Evolutionary conservation across 2,888 invertebrate species (phyloP).

Genomic region (Panopea generosa): DNA sequence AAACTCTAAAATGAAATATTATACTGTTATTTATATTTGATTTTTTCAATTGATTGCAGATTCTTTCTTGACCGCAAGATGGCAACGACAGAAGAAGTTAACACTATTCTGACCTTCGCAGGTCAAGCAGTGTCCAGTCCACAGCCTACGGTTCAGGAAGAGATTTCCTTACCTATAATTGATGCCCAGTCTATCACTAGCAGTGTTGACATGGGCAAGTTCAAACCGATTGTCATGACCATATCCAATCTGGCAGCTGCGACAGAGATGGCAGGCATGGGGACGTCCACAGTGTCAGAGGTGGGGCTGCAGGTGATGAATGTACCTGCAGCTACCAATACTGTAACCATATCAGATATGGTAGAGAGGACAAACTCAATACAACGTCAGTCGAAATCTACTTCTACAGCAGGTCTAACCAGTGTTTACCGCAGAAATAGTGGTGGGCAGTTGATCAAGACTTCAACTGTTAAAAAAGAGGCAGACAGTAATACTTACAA

Average conservation of each 20-base stretch:
- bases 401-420: no score
- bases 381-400: not conserved
- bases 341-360: conserved; percentile 4
- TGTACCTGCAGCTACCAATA: not conserved
- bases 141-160: not conserved
- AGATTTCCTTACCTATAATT: not conserved
- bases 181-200: conserved; percentile 4
- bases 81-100: conserved; percentile 32
- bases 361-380: conserved; percentile 9
- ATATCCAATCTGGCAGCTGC: conserved; percentile 40
- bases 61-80: conserved; percentile 6
- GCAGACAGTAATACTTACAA: no score
- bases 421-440: no score
- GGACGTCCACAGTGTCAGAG: no score
- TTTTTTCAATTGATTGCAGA: not conserved
- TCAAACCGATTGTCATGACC: conserved; percentile 49
- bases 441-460: no score
- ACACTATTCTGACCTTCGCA: conserved; percentile 23
- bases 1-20: no score
- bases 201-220: conserved; percentile 38
- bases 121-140: conserved; percentile 4
- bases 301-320: not conserved
- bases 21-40: no score
- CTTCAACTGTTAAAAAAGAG: no score
- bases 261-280: conserved; percentile 19